phyloP scores from a whole-genome alignment of 2,888 invertebrate species.

The Phymatocera aterrima region DNA sequence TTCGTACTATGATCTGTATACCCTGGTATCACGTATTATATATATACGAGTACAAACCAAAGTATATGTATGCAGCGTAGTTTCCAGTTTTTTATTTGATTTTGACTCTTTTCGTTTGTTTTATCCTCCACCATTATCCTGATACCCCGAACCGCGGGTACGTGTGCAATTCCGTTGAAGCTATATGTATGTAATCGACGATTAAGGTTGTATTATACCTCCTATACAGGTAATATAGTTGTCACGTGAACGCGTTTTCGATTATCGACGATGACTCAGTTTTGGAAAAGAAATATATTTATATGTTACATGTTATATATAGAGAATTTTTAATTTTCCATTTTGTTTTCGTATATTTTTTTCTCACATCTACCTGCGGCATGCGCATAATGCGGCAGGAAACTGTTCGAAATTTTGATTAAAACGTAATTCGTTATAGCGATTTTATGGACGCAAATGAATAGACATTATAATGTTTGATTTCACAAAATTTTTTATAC shows the following conservation, averaged over 20 bases:
- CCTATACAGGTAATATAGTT: conserved; percentile 7
- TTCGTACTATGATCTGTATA: background rate
- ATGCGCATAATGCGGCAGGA: too few species aligned
- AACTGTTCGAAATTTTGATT: too few species aligned
- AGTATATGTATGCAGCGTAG: background rate
- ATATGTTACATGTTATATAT: too few species aligned
- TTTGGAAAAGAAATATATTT: too few species aligned
- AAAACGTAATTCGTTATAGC: too few species aligned
- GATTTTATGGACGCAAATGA: too few species aligned
- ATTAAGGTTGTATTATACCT: background rate
- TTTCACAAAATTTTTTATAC: too few species aligned
- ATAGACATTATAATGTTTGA: too few species aligned
- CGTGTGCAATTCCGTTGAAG: background rate
- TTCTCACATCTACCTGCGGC: too few species aligned
- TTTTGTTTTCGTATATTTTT: too few species aligned
- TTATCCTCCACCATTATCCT: background rate
- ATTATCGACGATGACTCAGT: too few species aligned
- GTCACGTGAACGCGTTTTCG: background rate
- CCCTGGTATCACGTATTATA: background rate
- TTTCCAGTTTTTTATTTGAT: background rate
- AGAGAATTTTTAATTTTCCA: too few species aligned
- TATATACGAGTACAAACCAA: background rate
- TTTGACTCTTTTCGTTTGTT: background rate
- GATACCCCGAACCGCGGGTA: conserved; percentile 21
- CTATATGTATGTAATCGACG: background rate